These are phyloP conservation scores for Nasonia giraulti DNA, from an alignment of 1,140 invertebrate species.

Conservation along the genomic window DNA sequence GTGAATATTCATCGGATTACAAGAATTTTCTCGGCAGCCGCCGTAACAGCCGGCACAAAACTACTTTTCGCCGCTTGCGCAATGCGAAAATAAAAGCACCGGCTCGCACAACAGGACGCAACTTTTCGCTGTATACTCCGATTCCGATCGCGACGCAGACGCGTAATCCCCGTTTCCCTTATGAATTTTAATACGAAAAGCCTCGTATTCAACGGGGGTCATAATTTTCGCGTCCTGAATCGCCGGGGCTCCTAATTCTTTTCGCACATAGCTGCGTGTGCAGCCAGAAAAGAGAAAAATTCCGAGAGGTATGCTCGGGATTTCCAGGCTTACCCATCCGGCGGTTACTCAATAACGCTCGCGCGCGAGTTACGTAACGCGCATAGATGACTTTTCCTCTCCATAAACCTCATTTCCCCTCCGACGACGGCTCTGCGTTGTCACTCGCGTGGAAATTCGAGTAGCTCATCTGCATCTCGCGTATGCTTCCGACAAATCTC, in stretches of 20 bases:
- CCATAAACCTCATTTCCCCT: too few species aligned
- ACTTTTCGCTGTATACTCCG: not conserved
- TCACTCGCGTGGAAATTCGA: too few species aligned
- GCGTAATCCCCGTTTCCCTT: not conserved
- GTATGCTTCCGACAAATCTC: too few species aligned
- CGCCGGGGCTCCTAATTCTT: not conserved
- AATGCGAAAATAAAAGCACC: not conserved
- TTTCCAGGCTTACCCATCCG: not conserved
- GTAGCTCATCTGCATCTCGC: too few species aligned
- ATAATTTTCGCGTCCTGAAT: not conserved
- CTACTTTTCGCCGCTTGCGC: slow-evolving; percentile 17
- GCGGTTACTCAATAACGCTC: not conserved
- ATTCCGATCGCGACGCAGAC: not conserved
- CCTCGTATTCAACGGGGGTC: not conserved
- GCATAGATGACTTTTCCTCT: not conserved
- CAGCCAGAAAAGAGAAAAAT: not conserved
- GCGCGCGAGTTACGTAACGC: not conserved
- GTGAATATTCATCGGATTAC: not conserved
- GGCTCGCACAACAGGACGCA: not conserved
- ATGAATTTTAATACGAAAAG: slow-evolving; percentile 9
- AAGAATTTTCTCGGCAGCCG: not conserved
- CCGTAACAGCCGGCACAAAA: not conserved
- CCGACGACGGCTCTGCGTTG: too few species aligned
- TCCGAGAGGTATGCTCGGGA: not conserved
- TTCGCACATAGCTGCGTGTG: not conserved